These are phyloP conservation scores for Taeniopygia guttata DNA, from an alignment of 2,797 vertebrate genomes.

Conservation along the genomic window DNA sequence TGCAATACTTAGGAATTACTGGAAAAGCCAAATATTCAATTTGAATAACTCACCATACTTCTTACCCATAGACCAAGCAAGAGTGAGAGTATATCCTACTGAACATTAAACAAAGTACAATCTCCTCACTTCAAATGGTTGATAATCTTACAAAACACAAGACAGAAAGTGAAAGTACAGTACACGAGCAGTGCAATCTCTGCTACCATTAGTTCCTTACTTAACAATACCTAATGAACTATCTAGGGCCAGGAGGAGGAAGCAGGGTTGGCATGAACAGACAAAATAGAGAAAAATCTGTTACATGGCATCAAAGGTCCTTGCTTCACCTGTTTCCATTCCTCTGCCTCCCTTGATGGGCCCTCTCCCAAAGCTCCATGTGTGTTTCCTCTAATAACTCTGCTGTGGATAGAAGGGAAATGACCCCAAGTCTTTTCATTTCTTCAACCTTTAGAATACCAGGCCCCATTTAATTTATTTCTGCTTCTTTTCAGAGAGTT, in stretches of 20 bases:
- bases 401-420: not conserved
- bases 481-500: not conserved
- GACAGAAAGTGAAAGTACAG: not conserved
- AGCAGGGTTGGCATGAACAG: not conserved
- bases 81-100: not conserved
- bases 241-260: not conserved
- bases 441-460: not conserved
- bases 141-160: not conserved
- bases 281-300: not conserved
- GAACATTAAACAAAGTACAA: not conserved
- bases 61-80: not conserved
- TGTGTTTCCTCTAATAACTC: not conserved
- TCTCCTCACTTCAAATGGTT: not conserved
- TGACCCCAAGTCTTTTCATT: not conserved
- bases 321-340: not conserved
- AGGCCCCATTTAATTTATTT: not conserved
- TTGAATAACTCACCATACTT: not conserved
- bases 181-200: not conserved
- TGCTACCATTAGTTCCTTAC: not conserved
- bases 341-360: not conserved
- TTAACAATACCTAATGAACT: not conserved
- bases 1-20: not conserved
- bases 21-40: not conserved
- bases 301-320: not conserved
- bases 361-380: not conserved